Base-by-base conservation (phyloP, 2,888 invertebrate species). In the Cyclophora albipunctata region DNA sequence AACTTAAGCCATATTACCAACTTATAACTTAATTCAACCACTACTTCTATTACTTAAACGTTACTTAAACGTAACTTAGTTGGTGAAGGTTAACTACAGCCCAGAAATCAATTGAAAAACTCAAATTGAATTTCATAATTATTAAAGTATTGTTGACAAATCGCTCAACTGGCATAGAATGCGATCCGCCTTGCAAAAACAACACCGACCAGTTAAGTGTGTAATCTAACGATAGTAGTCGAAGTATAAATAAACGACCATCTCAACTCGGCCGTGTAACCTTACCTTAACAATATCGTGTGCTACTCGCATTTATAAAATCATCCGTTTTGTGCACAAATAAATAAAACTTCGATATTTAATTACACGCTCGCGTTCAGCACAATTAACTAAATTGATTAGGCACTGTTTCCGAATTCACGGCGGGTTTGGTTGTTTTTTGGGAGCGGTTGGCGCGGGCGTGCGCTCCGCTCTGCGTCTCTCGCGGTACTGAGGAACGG, bases 161-260 rank as follows among this genome's bases (percentile, higher is more conserved):
- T 73, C 71, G 62, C 62, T 62, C 58, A 50, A 60, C 64, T 62
- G 54, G 54, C 60, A 57, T 63, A 79, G 81, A 83, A 84, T 80
- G 81, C 76, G 71, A 78, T 71, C 67, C 70, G 73, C 75, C 78
- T 83, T 76, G 81, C 81, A 76, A 81, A 79, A 77, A 68, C 70
- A 64, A 62, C 64, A 63, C 69, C 67, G 73, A 77, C 78, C 80
- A 75, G 73, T 75, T 74, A 57, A 45, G 68, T 73, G 71, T 70
- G 71, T 76, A 66, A 45, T 44, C 66, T 66, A 64, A 60, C 37
- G 0, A 37, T 37, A 37, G 37, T 37, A 67, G 60, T 62, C 65
- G 64, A 67, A 69, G 60, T 65, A 62, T 71, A 71, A 66, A 58
- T 62, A 67, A 73, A 66, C 63, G 66, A 71, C 74, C 78, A 73